phyloP scores from a whole-genome alignment of 2,113 vertebrate genomes.

The Notechis scutatus region DNA sequence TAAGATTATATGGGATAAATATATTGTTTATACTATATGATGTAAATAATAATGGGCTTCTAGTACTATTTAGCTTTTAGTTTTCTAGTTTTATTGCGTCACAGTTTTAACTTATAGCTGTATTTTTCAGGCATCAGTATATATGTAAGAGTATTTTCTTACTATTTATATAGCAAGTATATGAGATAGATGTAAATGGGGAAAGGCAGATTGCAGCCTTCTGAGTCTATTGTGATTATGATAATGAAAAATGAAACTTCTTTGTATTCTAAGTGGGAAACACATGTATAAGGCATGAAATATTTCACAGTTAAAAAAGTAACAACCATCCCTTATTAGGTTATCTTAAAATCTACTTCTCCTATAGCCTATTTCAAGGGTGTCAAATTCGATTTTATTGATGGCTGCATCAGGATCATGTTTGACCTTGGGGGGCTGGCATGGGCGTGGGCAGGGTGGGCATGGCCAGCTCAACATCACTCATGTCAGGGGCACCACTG shows the following conservation, averaged over 20 bases:
- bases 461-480: too few species aligned
- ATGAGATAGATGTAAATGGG: neutral
- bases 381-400: too few species aligned
- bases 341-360: neutral
- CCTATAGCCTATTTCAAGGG: neutral
- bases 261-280: neutral
- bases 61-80: neutral
- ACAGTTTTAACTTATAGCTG: neutral
- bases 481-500: too few species aligned
- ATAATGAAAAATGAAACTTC: neutral
- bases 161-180: neutral
- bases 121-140: too few species aligned
- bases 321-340: neutral
- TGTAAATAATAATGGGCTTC: neutral
- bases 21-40: neutral
- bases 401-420: too few species aligned
- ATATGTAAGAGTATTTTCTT: neutral
- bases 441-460: too few species aligned
- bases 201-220: neutral
- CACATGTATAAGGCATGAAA: neutral
- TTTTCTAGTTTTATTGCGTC: neutral
- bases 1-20: neutral
- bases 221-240: neutral
- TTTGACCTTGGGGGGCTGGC: too few species aligned
- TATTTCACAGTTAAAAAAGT: neutral